Evolutionary conservation across 1,140 invertebrate genomes (phyloP), one percentile per base, ranked within the genome.

Genomic region (Tetramorium alpestre): DNA sequence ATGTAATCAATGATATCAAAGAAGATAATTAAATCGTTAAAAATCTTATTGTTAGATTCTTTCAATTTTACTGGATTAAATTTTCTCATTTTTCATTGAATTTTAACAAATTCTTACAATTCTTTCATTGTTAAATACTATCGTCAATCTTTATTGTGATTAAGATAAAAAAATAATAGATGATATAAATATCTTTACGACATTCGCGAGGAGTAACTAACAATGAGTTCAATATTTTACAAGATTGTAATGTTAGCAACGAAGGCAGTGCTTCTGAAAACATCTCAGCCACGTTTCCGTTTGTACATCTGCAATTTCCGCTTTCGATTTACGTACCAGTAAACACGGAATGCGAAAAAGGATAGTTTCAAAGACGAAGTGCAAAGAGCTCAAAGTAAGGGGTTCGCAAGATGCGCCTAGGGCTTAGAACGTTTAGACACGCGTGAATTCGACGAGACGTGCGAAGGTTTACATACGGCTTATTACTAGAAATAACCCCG

Each of bases 401-500:
- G 10, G 16, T 13, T 5, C 22, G 22, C 3, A 13, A 41, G 38
- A 56, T 10, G 28, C 10, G 18, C 5, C 18, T 73, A 41, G 28
- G 28, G 10, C 33, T 41, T 75, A 58, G 18, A 18, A 33, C 41
- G 16, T 33, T 38, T 18, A 64, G 16, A 16, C 38, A 18, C 38
- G 56, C 38, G 73, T 22, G 41, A 65, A 65, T 65, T 65, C 44
- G 56, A 18, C 10, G 33, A 81, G 8, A 81, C n/a, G 33, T 47
- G 6, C 64, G 65, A 81, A 58, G 78, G 22, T 58, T 82, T 47
- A 47, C 51, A 22, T 69, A 67, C 41, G 47, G 49, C 64, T 81
- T 70, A 56, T 72, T 72, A 56, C 51, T 82, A 41, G 65, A 82
- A 72, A 82, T 82, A 82, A 58, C 65, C 28, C 16, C 41, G 18